Evolutionary conservation across 1,140 invertebrate genomes (phyloP).

Genomic region (Ceratitis capitata): DNA sequence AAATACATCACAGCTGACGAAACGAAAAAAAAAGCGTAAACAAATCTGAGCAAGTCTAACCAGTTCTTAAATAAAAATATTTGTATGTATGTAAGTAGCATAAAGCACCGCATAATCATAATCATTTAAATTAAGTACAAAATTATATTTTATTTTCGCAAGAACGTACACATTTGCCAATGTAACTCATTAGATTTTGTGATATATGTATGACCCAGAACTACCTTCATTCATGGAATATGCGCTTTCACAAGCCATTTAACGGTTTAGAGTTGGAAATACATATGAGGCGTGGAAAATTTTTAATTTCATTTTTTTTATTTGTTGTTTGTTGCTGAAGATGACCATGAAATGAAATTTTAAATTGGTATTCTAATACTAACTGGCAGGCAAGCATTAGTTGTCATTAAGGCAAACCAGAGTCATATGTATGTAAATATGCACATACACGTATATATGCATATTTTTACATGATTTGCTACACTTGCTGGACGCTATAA

Average conservation of each 20-base stretch:
- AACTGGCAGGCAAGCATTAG: neutral
- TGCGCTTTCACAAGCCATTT: neutral
- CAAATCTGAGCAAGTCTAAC: neutral
- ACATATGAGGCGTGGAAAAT: neutral
- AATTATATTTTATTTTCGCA: neutral
- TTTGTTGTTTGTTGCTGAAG: no score
- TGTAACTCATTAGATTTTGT: neutral
- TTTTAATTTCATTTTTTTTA: no score
- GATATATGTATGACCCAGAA: neutral
- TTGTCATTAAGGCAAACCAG: neutral
- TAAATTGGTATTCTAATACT: neutral
- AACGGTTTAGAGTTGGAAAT: neutral
- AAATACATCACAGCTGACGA: neutral
- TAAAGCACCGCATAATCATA: neutral
- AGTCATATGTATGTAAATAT: neutral
- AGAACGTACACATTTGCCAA: neutral
- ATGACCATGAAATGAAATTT: conserved; percentile 15
- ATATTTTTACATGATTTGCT: neutral
- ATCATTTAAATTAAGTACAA: neutral
- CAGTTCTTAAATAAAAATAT: neutral
- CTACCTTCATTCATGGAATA: neutral
- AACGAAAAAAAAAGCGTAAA: neutral
- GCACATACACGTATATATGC: neutral
- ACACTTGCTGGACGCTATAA: neutral
- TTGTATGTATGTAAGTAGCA: neutral